Evolutionary conservation across 2,113 vertebrate genomes (phyloP), one percentile per base, ranked within the genome.

Genomic region (Montifringilla adamsi): DNA sequence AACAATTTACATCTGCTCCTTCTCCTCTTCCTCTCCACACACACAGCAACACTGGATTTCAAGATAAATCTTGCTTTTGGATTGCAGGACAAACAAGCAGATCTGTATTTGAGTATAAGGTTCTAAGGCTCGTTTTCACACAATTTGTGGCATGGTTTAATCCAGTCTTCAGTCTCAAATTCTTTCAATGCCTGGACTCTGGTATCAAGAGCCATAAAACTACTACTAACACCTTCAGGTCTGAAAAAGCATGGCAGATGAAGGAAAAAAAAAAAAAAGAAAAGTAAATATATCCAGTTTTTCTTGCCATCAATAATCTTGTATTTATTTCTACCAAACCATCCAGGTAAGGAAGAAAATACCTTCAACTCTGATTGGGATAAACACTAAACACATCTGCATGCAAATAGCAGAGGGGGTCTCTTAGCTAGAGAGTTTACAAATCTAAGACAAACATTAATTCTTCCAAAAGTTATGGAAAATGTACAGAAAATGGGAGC

Each of bases 31-130:
- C 15, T 52, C 20, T 68, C 49, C 37, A 27, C 1, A 53, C 5
- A 50, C 27, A 72, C 15, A 67, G 27, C 47, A 35, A 50, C 73
- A 64, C 2, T 9, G 14, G n/a, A 66, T 74, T 93, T 79, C 30
- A 49, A 37, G 26, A 58, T 20, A 59, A 15, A 50, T 24, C 14
- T 3, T 60, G 35, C 2, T 55, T 89, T 72, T 44, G 9, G 20
- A 59, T 10, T 72, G 30, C 16, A 84, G 23, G 22, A 31, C 59
- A 64, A 35, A 33, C 49, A 66, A 33, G 35, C 10, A 84, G 16
- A 31, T 69, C 50, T 41, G 0, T 18, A 43, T 50, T 12, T 41
- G 22, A 68, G 31, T 62, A 3, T 12, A 39, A 50, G 0, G 0
- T 55, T 84, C 20, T n/a, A 46, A 85, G n/a, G 33, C 8, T 81